Percentiles rank a stretch among this genome's conserved stretches.
Conservation (phyloP, 2,888 invertebrate genomes). For the Lepidonotus clava region DNA sequence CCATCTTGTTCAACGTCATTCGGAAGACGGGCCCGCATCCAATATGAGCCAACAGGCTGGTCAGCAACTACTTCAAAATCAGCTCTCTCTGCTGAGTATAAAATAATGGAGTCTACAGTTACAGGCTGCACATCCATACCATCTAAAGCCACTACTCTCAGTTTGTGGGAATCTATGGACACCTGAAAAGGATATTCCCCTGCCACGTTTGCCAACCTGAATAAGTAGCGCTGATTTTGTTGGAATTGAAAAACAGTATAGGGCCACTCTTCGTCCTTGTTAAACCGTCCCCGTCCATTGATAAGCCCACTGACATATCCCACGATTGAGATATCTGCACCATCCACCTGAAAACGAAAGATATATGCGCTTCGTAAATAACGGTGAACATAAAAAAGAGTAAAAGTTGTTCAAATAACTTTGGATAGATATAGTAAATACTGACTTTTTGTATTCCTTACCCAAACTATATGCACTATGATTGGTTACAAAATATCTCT, state of each 20-base stretch:
- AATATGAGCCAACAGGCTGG: too few species aligned
- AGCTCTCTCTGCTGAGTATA: constrained; percentile 54
- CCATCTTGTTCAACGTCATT: background rate
- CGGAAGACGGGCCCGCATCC: too few species aligned
- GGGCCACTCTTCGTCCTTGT: constrained; percentile 44
- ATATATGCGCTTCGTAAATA: too few species aligned
- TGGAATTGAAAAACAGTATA: constrained; percentile 44
- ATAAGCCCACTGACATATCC: constrained; percentile 52
- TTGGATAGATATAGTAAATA: too few species aligned
- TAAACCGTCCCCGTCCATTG: constrained; percentile 56
- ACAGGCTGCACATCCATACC: constrained; percentile 57
- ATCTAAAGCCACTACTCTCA: constrained; percentile 58
- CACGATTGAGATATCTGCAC: too few species aligned
- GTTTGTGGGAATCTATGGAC: constrained; percentile 57
- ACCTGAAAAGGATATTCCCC: constrained; percentile 51
- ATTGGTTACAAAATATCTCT: too few species aligned
- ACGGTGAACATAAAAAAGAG: too few species aligned
- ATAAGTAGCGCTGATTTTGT: constrained; percentile 14
- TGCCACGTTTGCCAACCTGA: constrained; percentile 53
- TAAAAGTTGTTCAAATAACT: too few species aligned
- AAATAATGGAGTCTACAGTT: constrained; percentile 53
- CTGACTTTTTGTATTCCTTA: too few species aligned
- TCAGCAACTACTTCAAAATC: constrained; percentile 53
- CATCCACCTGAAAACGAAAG: too few species aligned
- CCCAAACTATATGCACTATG: too few species aligned